Base-by-base conservation (phyloP, 2,113 vertebrate genomes). In the Lonchura striata region DNA sequence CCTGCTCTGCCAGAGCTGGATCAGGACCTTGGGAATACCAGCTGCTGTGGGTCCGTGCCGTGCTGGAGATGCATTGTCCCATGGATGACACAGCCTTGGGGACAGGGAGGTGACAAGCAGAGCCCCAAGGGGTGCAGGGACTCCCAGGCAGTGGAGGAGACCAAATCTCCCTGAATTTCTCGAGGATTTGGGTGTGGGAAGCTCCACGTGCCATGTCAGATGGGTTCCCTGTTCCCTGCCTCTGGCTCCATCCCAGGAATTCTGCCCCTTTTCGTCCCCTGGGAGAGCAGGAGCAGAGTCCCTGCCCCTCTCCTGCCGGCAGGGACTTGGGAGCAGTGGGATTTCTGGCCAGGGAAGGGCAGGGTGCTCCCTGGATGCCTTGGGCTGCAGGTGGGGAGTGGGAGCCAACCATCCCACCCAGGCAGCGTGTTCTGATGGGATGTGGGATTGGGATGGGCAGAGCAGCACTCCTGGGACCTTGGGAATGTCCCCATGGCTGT, bases 31-130 rank as follows among this genome's bases (percentile, higher is more conserved):
- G 54, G 65, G 3, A 6, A 15, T 37, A 7, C 24, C 14, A 4
- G 27, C 37, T 2, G 8, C 18, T 0, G 8, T 10, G 56, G 24
- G 39, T 35, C 33, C 0, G 2, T 46, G 65, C 33, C 2, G 0
- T 23, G 35, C 39, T 22, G 59, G n/a, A 14, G 31, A 19, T 5
- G 3, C 4, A 0, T 4, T 0, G 4, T 59, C 30, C 1, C 0
- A 4, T 5, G 54, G 83, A 3, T 4, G 49, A 30, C 53, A 41
- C 24, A 2, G 4, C 24, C 39, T 0, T 66, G n/a, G 64, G 57
- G n/a, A 53, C 52, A 42, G 27, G 13, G 33, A 77, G 33, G 27
- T 25, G 35, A 59, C 42, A 14, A 23, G 41, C 33, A 33, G 18
- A 37, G 49, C 23, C 64, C 9, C 2, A 33, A 42, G 57, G 42